Percentiles rank a stretch among this genome's conserved stretches.
phyloP scores from a whole-genome alignment of 2,113 vertebrate genomes.

The Sphyrna mokarran region DNA sequence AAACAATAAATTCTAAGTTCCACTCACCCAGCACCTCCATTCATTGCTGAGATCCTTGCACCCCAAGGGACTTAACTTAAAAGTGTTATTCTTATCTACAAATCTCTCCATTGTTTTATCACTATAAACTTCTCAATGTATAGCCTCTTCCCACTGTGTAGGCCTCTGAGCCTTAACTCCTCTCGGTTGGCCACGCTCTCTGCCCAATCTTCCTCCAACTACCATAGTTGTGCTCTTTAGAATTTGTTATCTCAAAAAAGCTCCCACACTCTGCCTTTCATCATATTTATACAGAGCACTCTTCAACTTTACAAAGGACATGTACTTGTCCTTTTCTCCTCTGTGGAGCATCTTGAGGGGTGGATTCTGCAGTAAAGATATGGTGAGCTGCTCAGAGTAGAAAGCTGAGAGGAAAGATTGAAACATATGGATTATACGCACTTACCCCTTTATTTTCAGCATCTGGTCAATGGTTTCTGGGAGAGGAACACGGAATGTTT shows the following conservation, averaged over 20 bases:
- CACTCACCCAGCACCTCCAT: neutral
- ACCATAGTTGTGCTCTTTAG: neutral
- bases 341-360: neutral
- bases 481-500: conserved; percentile 64
- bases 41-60: neutral
- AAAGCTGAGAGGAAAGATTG: neutral
- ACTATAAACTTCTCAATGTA: neutral
- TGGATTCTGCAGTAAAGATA: neutral
- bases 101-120: neutral
- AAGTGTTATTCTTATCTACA: neutral
- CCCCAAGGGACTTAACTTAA: neutral
- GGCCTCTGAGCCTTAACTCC: no score
- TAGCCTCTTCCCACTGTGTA: neutral
- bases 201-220: neutral
- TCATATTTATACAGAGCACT: neutral
- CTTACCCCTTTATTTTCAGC: conserved; percentile 64
- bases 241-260: neutral
- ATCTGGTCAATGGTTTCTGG: conserved; percentile 51
- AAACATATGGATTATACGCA: conserved; percentile 33
- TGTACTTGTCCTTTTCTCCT: no score
- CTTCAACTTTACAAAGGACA: neutral
- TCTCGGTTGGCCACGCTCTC: neutral
- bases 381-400: conserved; percentile 6
- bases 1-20: neutral
- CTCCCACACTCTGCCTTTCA: neutral